phyloP scores from a whole-genome alignment of 2,113 vertebrate species.

The Atrichornis clamosus region DNA sequence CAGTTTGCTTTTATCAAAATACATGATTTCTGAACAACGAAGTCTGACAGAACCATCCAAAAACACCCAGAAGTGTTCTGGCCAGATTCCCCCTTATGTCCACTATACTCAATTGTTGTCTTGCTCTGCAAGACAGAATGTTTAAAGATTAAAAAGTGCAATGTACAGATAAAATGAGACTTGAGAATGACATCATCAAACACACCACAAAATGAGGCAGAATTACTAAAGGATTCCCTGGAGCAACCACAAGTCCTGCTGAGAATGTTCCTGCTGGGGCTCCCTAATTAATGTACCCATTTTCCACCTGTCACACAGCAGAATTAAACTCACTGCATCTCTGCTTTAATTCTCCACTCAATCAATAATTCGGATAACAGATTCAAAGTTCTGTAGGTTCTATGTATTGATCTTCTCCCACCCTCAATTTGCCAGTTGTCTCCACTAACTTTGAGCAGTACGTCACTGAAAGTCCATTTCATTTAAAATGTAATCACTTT shows the following conservation, averaged over 20 bases:
- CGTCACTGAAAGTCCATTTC: constrained; percentile 41
- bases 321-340: constrained; percentile 63
- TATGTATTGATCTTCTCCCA: constrained; percentile 60
- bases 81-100: not conserved
- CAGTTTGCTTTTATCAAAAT: constrained; percentile 17
- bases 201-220: not conserved
- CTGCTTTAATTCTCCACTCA: constrained; percentile 57
- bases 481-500: constrained; percentile 56
- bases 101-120: not conserved
- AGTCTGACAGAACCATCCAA: not conserved
- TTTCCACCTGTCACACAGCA: constrained; percentile 63
- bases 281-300: constrained; percentile 64
- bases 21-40: not conserved
- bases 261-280: constrained; percentile 28
- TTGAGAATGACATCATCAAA: constrained; percentile 49
- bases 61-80: not conserved
- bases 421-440: constrained; percentile 57
- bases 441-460: constrained; percentile 49
- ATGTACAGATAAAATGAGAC: not conserved
- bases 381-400: constrained; percentile 60
- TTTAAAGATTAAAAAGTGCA: constrained; percentile 25
- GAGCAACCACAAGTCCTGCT: constrained; percentile 38
- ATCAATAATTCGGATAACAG: constrained; percentile 61
- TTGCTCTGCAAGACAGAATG: not conserved
- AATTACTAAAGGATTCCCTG: constrained; percentile 59